Evolutionary conservation across 1,140 invertebrate genomes (phyloP), one percentile per base, ranked within the genome.

Genomic region (Caerostris darwini): DNA sequence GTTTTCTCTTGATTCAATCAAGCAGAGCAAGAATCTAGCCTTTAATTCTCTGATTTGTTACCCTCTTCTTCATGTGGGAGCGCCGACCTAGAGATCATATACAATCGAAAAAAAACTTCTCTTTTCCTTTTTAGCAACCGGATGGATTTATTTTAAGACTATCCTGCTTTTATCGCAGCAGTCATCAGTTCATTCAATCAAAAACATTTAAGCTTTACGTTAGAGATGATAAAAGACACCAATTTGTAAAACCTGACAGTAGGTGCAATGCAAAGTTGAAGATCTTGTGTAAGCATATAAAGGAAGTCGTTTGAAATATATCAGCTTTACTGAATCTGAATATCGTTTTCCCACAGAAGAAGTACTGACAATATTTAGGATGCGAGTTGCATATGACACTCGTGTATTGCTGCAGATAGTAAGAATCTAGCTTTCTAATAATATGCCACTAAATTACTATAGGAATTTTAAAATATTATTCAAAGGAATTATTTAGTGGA

Each of bases 31-130:
- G 53, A 77, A 77, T 77, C 10, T 50, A 50, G 71, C 12, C 71
- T 77, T 77, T 77, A 77, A 77, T 77, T 77, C 69, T 77, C 53
- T 77, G 50, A 77, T 77, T 77, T 77, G 50, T 77, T 77, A 50
- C 71, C 14, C 4, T 77, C 71, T 53, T 77, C 69, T 77, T 10
- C 19, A 77, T 77, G 50, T 34, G 8, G 34, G 69, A 77, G 69
- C 69, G 69, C 19, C 69, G 34, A n/a, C 19, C 69, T 19, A 77
- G 34, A 53, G 34, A 77, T 77, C 34, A 71, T 8, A 10, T 50
- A 12, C 7, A 34, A 12, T 77, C 67, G 34, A 19, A 34, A 34
- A 69, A 5, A 5, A 34, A 34, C 34, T 34, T 34, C 2, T 34
- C 34, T 34, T 34, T 34, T 34, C 50, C 50, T 53, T 53, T 77